Evolutionary conservation across 2,888 invertebrate species (phyloP).

Genomic region (Agonopterix subpropinquella): DNA sequence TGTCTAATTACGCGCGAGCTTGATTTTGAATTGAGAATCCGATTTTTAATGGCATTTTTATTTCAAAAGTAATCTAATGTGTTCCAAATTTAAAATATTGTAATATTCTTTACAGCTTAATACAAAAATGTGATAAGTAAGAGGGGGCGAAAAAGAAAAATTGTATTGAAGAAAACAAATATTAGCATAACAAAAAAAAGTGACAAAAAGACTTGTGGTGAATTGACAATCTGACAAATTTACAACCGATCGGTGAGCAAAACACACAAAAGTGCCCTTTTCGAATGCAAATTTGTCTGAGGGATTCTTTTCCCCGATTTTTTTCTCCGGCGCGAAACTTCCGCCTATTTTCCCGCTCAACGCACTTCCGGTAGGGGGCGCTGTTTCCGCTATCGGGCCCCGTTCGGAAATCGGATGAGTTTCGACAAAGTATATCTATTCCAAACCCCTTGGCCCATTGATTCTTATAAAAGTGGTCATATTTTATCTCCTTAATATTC

Average conservation of each 20-base stretch:
- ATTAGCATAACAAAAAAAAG: slow-evolving; percentile 67
- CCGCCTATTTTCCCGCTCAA: slow-evolving; percentile 73
- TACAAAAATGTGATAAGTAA: slow-evolving; percentile 14
- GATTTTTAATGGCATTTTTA: slow-evolving; percentile 15
- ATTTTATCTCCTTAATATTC: slow-evolving; percentile 53
- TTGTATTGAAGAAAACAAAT: slow-evolving; percentile 18
- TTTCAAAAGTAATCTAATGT: slow-evolving; percentile 5
- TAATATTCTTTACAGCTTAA: background rate
- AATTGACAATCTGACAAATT: slow-evolving; percentile 73
- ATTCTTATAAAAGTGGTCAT: slow-evolving; percentile 42
- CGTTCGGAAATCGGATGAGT: slow-evolving; percentile 64
- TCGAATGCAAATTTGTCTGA: slow-evolving; percentile 68
- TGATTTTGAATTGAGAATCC: slow-evolving; percentile 46
- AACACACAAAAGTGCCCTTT: slow-evolving; percentile 65
- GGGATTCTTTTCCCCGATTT: slow-evolving; percentile 57
- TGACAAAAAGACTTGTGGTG: slow-evolving; percentile 54
- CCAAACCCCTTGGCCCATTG: slow-evolving; percentile 45
- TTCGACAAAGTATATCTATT: slow-evolving; percentile 49
- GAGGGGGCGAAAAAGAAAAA: slow-evolving; percentile 11
- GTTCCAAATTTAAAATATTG: slow-evolving; percentile 7
- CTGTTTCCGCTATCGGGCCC: slow-evolving; percentile 53
- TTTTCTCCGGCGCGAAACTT: slow-evolving; percentile 59
- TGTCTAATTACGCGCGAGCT: slow-evolving; percentile 62
- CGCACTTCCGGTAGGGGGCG: slow-evolving; percentile 61
- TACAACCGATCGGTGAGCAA: slow-evolving; percentile 59